Conservation (phyloP, 2,888 invertebrate genomes). For the Acanthacorydalis orientalis region DNA sequence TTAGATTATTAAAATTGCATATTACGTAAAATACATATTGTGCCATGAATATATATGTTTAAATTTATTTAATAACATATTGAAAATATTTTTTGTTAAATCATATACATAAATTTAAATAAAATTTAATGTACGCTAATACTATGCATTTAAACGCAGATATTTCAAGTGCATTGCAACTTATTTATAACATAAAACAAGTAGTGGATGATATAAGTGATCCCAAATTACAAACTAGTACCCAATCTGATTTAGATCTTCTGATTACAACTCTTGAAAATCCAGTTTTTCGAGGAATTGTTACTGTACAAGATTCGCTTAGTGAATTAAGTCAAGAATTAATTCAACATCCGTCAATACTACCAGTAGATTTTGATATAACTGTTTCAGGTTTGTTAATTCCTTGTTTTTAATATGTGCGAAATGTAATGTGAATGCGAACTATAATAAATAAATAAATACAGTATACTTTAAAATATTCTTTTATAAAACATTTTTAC, state of each 20-base stretch:
- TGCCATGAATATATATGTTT: conserved; percentile 1
- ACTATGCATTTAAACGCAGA: conserved; percentile 47
- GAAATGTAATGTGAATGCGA: conserved; percentile 1
- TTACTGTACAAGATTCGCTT: conserved; percentile 81
- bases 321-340: conserved; percentile 74
- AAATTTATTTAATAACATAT: background rate
- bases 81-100: background rate
- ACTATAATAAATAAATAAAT: too few relatives aligned
- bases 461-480: too few relatives aligned
- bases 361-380: conserved; percentile 88
- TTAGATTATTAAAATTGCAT: too few relatives aligned
- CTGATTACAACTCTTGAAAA: conserved; percentile 72
- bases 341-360: conserved; percentile 77
- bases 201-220: conserved; percentile 73
- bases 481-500: too few relatives aligned
- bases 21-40: background rate
- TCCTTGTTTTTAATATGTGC: too few relatives aligned
- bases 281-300: conserved; percentile 79
- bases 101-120: background rate
- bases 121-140: background rate
- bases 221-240: conserved; percentile 56
- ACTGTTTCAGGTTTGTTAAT: conserved; percentile 46
- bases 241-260: conserved; percentile 65
- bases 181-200: conserved; percentile 75
- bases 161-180: conserved; percentile 76